phyloP scores from a whole-genome alignment of 2,888 invertebrate species.

The Dromius quadrimaculatus region DNA sequence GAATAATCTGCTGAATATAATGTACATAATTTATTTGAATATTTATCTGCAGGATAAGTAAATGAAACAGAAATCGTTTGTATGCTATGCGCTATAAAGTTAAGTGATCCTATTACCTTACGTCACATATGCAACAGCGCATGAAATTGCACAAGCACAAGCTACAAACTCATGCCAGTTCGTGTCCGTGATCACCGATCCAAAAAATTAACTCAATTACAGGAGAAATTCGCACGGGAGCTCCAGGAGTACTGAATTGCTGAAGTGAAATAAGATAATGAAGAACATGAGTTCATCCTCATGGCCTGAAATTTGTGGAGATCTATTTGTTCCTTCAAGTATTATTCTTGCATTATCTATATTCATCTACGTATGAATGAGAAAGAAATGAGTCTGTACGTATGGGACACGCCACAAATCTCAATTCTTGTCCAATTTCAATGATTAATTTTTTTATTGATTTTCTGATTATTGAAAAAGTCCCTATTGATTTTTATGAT shows the following conservation, averaged over 20 bases:
- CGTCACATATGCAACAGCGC: slow-evolving; percentile 48
- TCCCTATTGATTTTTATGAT: too few relatives aligned
- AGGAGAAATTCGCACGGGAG: slow-evolving; percentile 23
- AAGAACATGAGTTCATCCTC: too few relatives aligned
- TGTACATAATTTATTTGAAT: slow-evolving; percentile 10
- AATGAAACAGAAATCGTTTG: slow-evolving; percentile 30
- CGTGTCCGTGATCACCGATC: slow-evolving; percentile 40
- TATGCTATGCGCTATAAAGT: slow-evolving; percentile 19
- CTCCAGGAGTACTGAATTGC: not conserved
- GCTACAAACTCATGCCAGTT: too few relatives aligned
- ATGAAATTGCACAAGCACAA: slow-evolving; percentile 47
- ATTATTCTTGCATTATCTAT: too few relatives aligned
- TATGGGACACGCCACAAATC: too few relatives aligned
- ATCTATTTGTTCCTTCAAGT: too few relatives aligned
- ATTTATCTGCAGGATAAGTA: slow-evolving; percentile 15
- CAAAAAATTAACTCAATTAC: slow-evolving; percentile 52
- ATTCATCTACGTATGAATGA: too few relatives aligned
- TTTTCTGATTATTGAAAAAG: too few relatives aligned
- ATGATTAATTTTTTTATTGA: too few relatives aligned
- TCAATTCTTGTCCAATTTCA: too few relatives aligned
- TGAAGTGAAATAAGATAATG: not conserved
- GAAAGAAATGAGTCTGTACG: too few relatives aligned
- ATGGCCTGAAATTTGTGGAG: too few relatives aligned
- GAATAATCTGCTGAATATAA: slow-evolving; percentile 4
- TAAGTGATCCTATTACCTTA: slow-evolving; percentile 38